A percentile compares a stretch with the other conserved stretches of the same genome.
Evolutionary conservation across 1,140 invertebrate genomes (phyloP).

Genomic region (Drosophila eugracilis): DNA sequence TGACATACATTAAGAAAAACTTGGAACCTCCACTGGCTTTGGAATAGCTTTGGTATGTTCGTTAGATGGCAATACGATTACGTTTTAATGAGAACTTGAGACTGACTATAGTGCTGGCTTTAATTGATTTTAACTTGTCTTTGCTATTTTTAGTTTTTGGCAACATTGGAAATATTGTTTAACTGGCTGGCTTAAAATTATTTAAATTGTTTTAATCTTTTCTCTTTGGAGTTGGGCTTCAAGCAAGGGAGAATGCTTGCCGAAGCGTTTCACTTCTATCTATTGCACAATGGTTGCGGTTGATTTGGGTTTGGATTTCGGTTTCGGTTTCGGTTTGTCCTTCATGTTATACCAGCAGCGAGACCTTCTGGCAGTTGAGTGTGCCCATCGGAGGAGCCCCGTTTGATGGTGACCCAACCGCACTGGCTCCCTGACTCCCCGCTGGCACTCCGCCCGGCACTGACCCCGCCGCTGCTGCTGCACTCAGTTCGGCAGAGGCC

Average conservation of each 20-base stretch:
- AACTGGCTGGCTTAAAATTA: constrained; percentile 57
- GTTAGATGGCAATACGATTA: constrained; percentile 36
- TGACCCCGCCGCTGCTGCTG: constrained; percentile 56
- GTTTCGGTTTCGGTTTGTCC: constrained; percentile 28
- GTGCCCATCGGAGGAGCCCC: constrained; percentile 51
- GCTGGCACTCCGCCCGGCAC: constrained; percentile 16
- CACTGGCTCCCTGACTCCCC: constrained; percentile 23
- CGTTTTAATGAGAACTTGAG: constrained; percentile 55
- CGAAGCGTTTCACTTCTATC: constrained; percentile 36
- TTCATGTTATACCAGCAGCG: constrained; percentile 78
- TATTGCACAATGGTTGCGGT: constrained; percentile 82
- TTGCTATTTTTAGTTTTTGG: constrained; percentile 65
- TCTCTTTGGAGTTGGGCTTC: constrained; percentile 37
- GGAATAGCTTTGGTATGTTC: constrained; percentile 38
- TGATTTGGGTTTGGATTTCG: constrained; percentile 19
- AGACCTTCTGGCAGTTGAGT: constrained; percentile 80
- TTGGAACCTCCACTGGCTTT: constrained; percentile 10
- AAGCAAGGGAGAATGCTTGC: constrained; percentile 44
- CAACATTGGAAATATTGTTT: constrained; percentile 70
- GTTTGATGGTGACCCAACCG: constrained; percentile 2
- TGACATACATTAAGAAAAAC: constrained; percentile 22
- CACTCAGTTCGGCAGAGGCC: constrained; percentile 64
- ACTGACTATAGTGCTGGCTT: constrained; percentile 46
- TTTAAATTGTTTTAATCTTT: constrained; percentile 50
- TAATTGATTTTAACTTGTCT: constrained; percentile 47